These are phyloP conservation scores for Panonychus citri DNA, from an alignment of 1,140 invertebrate genomes.

Conservation along the genomic window DNA sequence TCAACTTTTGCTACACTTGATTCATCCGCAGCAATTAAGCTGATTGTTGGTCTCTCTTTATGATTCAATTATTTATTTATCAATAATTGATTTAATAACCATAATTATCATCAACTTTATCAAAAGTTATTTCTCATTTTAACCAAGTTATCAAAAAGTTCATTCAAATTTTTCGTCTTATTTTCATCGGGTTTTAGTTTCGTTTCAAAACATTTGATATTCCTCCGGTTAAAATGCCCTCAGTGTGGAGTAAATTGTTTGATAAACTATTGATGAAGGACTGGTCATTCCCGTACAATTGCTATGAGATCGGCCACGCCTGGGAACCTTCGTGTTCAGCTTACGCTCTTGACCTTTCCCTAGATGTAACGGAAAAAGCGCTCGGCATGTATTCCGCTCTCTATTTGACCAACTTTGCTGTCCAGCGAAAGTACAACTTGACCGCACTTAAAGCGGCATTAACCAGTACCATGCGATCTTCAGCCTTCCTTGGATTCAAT, in stretches of 20 bases:
- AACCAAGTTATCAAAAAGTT: too few species aligned
- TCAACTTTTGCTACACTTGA: too few species aligned
- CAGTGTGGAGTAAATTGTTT: conserved; percentile 35
- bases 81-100: too few species aligned
- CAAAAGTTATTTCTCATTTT: too few species aligned
- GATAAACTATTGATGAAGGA: conserved; percentile 6
- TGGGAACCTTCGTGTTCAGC: conserved; percentile 28
- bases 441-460: background rate
- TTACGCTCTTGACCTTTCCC: background rate
- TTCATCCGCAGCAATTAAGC: too few species aligned
- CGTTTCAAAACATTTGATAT: too few species aligned
- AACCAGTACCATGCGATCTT: background rate
- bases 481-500: background rate
- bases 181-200: too few species aligned
- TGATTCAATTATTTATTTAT: too few species aligned
- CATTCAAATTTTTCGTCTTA: too few species aligned
- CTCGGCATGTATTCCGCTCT: background rate
- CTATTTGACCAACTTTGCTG: background rate
- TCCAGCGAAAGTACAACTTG: background rate
- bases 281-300: conserved; percentile 28
- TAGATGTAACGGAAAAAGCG: background rate
- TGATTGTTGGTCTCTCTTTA: too few species aligned
- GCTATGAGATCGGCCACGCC: conserved; percentile 47
- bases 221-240: conserved; percentile 1
- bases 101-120: too few species aligned